Base-by-base conservation (phyloP, 2,113 vertebrate genomes). In the Periophthalmodon schlosseri region DNA sequence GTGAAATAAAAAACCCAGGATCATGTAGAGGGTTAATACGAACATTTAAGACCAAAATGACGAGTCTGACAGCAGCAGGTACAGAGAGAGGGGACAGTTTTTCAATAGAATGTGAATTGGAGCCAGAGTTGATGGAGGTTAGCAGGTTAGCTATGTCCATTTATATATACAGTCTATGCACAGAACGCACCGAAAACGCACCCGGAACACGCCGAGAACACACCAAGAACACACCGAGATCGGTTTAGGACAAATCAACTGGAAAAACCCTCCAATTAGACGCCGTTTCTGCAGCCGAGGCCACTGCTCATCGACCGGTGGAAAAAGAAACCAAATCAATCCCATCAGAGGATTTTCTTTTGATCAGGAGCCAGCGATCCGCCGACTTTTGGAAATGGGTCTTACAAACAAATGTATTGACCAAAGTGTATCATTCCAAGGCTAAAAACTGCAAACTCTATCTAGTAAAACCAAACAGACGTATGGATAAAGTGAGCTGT, bases 351-450 rank as follows among this genome's bases (percentile, higher is more conserved):
- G 81, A 80, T 87, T 87, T 79, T 70, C 52, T 84, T 88, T 82
- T 81, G 61, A 82, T 83, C 65, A 58, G 70, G 78, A 80, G 78
- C 80, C n/a, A 80, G 54, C 70, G 76, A 79, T 67, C 60, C 82
- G 81, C 84, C 73, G 83, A 83, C 78, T 81, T 79, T 60, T 60
- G 20, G 72, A 82, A 70, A 83, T 75, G 76, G 68, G 79, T 73
- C 85, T 84, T 84, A 81, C 83, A 88, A 90, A 79, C 84, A 88
- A 90, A 79, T 70, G 73, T 82, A 84, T 79, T 72, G 72, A 86
- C 68, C 74, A n/a, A 70, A 69, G 66, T 49, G 66, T 75, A 87
- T 87, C 78, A 78, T 49, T 76, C 70, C 70, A 28, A 66, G 14
- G 7, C 54, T 21, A 5, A 58, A 76, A 76, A 75, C 66, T 58